Evolutionary conservation across 2,888 invertebrate genomes (phyloP).

Genomic region (Muschampia staudingeri): DNA sequence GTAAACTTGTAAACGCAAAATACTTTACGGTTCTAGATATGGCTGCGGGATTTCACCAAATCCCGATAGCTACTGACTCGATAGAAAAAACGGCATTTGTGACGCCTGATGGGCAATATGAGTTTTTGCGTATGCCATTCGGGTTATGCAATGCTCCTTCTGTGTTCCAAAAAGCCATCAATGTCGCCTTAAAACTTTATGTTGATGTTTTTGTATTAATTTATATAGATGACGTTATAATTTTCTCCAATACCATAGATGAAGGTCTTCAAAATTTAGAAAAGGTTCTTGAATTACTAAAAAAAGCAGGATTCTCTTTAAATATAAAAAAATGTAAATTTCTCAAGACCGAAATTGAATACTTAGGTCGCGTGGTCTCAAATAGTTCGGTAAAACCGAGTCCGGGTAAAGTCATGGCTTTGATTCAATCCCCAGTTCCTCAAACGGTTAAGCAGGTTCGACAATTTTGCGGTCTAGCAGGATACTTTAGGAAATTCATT

Average conservation of each 20-base stretch:
- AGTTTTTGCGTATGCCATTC: background rate
- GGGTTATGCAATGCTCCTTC: background rate
- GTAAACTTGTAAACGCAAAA: background rate
- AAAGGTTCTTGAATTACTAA: constrained; percentile 27
- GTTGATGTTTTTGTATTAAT: background rate
- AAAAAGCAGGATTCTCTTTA: constrained; percentile 56
- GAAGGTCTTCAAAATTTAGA: too few species aligned
- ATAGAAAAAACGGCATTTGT: background rate
- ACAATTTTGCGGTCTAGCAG: constrained; percentile 59
- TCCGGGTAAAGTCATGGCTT: constrained; percentile 60
- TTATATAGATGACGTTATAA: background rate
- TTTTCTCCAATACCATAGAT: too few species aligned
- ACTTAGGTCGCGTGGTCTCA: constrained; percentile 60
- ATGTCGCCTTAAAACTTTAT: background rate
- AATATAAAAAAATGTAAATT: constrained; percentile 57
- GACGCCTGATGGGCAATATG: background rate
- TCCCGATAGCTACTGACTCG: background rate
- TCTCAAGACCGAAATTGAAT: constrained; percentile 56
- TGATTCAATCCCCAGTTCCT: constrained; percentile 20
- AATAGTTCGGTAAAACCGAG: constrained; percentile 65
- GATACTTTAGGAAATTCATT: constrained; percentile 33
- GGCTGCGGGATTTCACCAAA: background rate
- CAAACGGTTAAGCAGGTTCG: constrained; percentile 29
- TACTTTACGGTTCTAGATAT: background rate
- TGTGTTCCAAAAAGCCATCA: background rate